Evolutionary conservation across 2,797 vertebrate genomes (phyloP).

Genomic region (Enteromius argenteus): DNA sequence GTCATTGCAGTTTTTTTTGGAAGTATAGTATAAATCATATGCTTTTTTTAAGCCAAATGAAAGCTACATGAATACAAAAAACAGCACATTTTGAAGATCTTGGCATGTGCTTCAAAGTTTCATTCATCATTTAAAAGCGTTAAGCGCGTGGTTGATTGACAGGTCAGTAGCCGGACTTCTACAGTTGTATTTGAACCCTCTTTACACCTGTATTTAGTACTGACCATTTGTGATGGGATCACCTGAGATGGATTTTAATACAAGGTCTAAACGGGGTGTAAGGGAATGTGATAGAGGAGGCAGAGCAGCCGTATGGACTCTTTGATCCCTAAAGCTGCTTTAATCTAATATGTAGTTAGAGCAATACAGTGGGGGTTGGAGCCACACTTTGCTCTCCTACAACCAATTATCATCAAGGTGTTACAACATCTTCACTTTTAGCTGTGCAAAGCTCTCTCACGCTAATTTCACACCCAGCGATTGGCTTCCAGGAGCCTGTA

Average conservation of each 20-base stretch:
- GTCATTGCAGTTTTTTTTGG: neutral
- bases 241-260: neutral
- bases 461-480: slow-evolving; percentile 52
- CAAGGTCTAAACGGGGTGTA: neutral
- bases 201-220: neutral
- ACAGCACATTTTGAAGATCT: too few relatives aligned
- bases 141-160: neutral
- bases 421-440: slow-evolving; percentile 42
- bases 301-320: neutral
- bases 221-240: neutral
- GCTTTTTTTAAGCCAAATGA: neutral
- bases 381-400: slow-evolving; percentile 36
- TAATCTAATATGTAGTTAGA: slow-evolving; percentile 39
- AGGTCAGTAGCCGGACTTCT: neutral
- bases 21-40: neutral
- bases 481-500: slow-evolving; percentile 69
- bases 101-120: neutral
- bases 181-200: neutral
- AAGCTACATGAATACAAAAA: neutral
- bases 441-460: slow-evolving; percentile 60
- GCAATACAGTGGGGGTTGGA: slow-evolving; percentile 10
- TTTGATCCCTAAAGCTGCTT: slow-evolving; percentile 49
- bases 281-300: neutral
- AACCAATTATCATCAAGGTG: slow-evolving; percentile 38
- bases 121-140: neutral